Evolutionary conservation across 2,113 vertebrate genomes (phyloP).

Genomic region (Anhinga anhinga): DNA sequence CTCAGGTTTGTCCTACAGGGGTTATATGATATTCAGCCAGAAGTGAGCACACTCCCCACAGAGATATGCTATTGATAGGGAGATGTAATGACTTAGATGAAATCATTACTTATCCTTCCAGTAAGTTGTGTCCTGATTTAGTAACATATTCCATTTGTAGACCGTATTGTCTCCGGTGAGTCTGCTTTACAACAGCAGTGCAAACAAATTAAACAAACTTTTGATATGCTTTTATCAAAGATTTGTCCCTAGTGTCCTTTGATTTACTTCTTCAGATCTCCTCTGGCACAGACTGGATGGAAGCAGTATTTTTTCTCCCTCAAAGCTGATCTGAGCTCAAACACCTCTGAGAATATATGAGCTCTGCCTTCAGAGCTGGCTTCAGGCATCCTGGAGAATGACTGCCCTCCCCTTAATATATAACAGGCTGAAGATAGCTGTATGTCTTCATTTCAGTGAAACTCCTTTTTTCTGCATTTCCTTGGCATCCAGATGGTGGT

Average conservation of each 20-base stretch:
- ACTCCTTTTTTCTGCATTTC: neutral
- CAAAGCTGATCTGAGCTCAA: constrained; percentile 3
- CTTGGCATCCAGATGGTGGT: neutral
- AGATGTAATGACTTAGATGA: constrained; percentile 11
- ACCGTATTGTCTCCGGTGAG: neutral
- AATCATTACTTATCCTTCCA: constrained; percentile 22
- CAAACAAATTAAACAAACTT: constrained; percentile 41
- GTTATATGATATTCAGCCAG: neutral
- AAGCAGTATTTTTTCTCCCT: constrained; percentile 16
- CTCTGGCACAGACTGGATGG: neutral
- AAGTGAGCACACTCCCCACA: neutral
- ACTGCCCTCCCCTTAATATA: neutral
- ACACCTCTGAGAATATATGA: constrained; percentile 41
- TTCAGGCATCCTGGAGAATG: constrained; percentile 36
- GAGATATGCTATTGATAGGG: neutral
- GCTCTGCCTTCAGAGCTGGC: constrained; percentile 29
- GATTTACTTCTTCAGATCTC: constrained; percentile 21
- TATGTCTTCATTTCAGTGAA: neutral
- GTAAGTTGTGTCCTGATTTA: constrained; percentile 17
- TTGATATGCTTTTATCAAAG: neutral
- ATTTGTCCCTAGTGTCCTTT: constrained; percentile 7
- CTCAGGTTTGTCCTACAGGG: neutral
- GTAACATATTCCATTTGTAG: constrained; percentile 24
- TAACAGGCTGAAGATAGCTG: neutral
- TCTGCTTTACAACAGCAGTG: constrained; percentile 25